These are phyloP conservation scores for Periplaneta americana DNA, from an alignment of 1,140 invertebrate genomes.

Conservation along the genomic window DNA sequence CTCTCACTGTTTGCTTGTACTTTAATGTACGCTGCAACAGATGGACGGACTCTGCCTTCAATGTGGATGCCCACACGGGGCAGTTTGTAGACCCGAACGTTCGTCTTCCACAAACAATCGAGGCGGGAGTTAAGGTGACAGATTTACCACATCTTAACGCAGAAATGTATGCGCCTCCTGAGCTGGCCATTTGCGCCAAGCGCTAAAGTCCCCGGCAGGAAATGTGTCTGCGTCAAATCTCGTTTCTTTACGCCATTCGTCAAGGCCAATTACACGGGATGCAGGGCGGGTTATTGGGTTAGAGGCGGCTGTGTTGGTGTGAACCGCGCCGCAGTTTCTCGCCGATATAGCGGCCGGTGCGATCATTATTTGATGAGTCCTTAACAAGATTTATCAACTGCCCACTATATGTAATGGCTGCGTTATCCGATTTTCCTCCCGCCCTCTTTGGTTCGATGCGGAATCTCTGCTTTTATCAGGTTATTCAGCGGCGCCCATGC, in stretches of 20 bases:
- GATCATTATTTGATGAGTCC: background rate
- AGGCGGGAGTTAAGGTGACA: background rate
- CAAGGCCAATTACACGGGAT: background rate
- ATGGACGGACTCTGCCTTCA: too few species aligned
- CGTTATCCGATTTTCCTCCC: background rate
- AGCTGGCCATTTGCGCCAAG: background rate
- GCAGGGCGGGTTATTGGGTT: background rate
- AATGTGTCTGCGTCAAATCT: background rate
- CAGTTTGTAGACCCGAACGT: too few species aligned
- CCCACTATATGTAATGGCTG: background rate
- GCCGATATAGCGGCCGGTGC: background rate
- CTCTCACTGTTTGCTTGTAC: too few species aligned
- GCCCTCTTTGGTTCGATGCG: background rate
- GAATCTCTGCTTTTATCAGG: background rate
- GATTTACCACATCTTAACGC: background rate
- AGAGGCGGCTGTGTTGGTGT: background rate
- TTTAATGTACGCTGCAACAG: too few species aligned
- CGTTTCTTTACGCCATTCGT: background rate
- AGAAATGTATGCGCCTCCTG: background rate
- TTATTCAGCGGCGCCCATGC: background rate
- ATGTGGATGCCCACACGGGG: too few species aligned
- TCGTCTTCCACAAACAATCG: too few species aligned
- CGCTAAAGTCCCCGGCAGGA: background rate
- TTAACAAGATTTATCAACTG: background rate
- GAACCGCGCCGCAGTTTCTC: background rate